These are phyloP conservation scores for Euzetes globulus DNA, from an alignment of 2,888 invertebrate genomes.

Conservation along the genomic window DNA sequence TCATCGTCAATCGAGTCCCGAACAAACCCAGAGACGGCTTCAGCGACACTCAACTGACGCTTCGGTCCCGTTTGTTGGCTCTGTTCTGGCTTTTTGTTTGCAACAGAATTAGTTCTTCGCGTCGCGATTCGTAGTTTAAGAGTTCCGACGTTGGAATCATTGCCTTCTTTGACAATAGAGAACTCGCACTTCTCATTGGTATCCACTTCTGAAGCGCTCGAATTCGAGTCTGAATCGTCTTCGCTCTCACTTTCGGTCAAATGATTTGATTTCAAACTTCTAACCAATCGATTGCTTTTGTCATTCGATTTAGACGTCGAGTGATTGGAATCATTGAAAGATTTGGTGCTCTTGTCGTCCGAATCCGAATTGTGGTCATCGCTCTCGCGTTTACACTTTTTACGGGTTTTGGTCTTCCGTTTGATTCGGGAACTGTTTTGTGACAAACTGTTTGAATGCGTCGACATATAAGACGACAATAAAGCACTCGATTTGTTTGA, in stretches of 20 bases:
- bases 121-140: conserved; percentile 14
- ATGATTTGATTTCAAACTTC: neutral
- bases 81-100: neutral
- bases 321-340: neutral
- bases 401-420: neutral
- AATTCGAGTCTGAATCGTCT: neutral
- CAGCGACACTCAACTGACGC: neutral
- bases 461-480: neutral
- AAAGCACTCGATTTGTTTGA: conserved; percentile 19
- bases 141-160: neutral
- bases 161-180: conserved; percentile 17
- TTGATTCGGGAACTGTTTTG: conserved; percentile 15
- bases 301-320: neutral
- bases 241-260: conserved; percentile 26
- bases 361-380: neutral
- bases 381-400: neutral
- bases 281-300: neutral
- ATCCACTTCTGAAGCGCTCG: conserved; percentile 12
- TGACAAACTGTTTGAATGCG: conserved; percentile 9
- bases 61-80: neutral
- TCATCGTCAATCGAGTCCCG: neutral
- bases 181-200: conserved; percentile 23
- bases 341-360: conserved; percentile 9
- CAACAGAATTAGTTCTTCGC: conserved; percentile 25
- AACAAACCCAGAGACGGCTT: neutral